Evolutionary conservation across 2,113 vertebrate species (phyloP).

Genomic region (Apus apus): DNA sequence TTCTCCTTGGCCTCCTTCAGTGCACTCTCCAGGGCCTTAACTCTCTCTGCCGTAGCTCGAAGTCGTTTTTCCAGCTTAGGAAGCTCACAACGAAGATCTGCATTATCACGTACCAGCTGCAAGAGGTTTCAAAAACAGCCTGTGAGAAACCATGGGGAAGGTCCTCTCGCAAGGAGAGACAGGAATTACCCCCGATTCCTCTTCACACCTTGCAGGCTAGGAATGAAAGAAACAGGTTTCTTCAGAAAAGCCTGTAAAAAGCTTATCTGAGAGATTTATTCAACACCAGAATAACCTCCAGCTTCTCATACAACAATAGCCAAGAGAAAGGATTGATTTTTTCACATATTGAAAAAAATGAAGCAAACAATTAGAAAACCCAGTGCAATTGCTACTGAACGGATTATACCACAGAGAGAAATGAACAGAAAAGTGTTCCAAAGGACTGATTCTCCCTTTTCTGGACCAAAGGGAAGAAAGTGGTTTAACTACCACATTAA

Average conservation of each 20-base stretch:
- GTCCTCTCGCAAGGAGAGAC: neutral
- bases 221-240: neutral
- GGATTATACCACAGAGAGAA: neutral
- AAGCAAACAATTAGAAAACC: neutral
- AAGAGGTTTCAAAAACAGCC: neutral
- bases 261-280: accelerated
- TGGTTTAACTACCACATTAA: neutral
- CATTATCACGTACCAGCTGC: slow-evolving; percentile 92
- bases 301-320: neutral
- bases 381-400: neutral
- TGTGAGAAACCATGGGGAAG: neutral
- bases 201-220: accelerated
- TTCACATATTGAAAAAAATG: neutral
- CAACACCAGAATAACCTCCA: neutral
- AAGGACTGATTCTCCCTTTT: neutral
- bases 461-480: neutral
- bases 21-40: slow-evolving; percentile 90
- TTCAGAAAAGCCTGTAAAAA: neutral
- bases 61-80: slow-evolving; percentile 95
- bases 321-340: neutral
- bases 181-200: accelerated
- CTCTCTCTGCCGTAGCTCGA: slow-evolving; percentile 87
- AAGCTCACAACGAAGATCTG: slow-evolving; percentile 94
- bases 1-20: slow-evolving; percentile 94
- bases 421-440: neutral